phyloP scores from a whole-genome alignment of 2,888 invertebrate genomes.

The Enoplolaimus lenunculus region DNA sequence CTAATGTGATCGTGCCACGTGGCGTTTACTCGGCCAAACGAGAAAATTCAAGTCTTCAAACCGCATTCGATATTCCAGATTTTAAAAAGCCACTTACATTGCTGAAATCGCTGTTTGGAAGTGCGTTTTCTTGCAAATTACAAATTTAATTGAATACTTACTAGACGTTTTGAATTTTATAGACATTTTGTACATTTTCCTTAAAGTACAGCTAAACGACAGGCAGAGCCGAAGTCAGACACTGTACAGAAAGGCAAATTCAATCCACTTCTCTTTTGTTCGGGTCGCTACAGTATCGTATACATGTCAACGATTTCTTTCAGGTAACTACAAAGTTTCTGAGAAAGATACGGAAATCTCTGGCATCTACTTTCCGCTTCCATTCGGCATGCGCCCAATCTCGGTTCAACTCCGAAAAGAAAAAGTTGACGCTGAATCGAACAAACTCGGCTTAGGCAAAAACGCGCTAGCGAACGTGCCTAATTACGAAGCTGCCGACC shows the following conservation, averaged over 20 bases:
- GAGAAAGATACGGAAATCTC: constrained; percentile 4
- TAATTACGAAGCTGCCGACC: background rate
- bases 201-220: too few species aligned
- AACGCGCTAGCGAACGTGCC: background rate
- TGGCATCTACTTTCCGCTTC: constrained; percentile 12
- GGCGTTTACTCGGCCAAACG: constrained; percentile 7
- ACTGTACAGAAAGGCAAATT: too few species aligned
- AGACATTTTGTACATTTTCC: too few species aligned
- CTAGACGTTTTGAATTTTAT: too few species aligned
- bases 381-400: constrained; percentile 9
- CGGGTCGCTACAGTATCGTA: too few species aligned
- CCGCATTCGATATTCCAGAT: background rate
- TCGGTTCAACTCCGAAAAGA: constrained; percentile 12
- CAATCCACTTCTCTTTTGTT: too few species aligned
- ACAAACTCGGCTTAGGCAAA: constrained; percentile 8
- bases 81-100: background rate
- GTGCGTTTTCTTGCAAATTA: too few species aligned
- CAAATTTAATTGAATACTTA: too few species aligned
- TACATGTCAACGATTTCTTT: too few species aligned
- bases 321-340: background rate
- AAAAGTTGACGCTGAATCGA: background rate
- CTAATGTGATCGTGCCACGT: background rate
- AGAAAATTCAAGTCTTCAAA: background rate
- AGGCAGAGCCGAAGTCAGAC: too few species aligned
- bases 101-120: background rate